Percentiles rank a stretch among this genome's conserved stretches.
Evolutionary conservation across 2,113 vertebrate species (phyloP).

Genomic region (Riparia riparia): DNA sequence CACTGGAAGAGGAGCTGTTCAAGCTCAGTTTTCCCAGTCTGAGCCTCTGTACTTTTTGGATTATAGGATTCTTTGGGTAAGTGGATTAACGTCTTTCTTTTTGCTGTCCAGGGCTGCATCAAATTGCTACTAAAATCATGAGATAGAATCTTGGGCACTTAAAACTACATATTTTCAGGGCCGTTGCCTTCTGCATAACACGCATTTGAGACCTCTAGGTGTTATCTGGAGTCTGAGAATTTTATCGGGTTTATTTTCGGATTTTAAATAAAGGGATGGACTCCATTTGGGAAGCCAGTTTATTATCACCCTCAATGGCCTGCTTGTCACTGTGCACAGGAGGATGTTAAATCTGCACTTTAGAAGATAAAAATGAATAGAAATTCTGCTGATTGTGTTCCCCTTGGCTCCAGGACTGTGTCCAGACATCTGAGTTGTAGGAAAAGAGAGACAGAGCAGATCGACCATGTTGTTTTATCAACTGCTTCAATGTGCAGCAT

Average conservation of each 20-base stretch:
- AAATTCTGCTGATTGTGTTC: conserved; percentile 21
- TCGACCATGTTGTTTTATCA: background rate
- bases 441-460: background rate
- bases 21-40: conserved; percentile 6
- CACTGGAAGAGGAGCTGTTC: background rate
- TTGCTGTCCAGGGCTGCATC: conserved; percentile 21
- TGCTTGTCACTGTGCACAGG: conserved; percentile 23
- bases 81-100: conserved; percentile 53
- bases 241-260: background rate
- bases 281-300: conserved; percentile 7
- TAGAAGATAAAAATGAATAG: conserved; percentile 66
- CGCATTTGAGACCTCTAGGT: background rate
- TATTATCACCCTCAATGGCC: background rate
- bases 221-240: background rate
- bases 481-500: background rate
- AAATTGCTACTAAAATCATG: conserved; percentile 49
- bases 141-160: conserved; percentile 58
- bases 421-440: background rate
- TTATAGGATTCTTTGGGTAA: conserved; percentile 12
- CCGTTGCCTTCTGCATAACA: conserved; percentile 40
- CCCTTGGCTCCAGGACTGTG: background rate
- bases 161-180: background rate
- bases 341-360: conserved; percentile 60
- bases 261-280: conserved; percentile 21
- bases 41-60: conserved; percentile 10